Conservation (phyloP, 2,888 invertebrate genomes). For the Cerastis rubricosa region DNA sequence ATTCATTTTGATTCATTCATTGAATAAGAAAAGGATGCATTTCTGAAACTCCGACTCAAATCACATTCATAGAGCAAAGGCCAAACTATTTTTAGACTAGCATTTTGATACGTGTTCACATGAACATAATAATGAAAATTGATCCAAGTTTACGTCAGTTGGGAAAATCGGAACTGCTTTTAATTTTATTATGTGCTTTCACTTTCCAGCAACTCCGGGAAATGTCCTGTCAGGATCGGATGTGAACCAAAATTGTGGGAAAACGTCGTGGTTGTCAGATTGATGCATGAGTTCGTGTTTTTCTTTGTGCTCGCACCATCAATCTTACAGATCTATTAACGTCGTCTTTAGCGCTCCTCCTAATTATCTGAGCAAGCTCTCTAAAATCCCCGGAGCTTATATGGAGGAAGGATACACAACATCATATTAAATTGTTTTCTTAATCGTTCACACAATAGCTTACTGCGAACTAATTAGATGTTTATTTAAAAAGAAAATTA, state of each 20-base stretch:
- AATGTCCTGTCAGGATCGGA: constrained; percentile 61
- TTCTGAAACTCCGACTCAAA: not conserved
- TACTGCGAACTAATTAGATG: constrained; percentile 46
- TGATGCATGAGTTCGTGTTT: constrained; percentile 85
- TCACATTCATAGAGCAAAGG: constrained; percentile 5
- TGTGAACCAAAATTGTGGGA: constrained; percentile 64
- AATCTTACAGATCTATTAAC: constrained; percentile 86
- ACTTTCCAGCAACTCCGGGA: constrained; percentile 31
- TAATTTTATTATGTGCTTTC: constrained; percentile 38
- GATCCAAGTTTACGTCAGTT: constrained; percentile 24
- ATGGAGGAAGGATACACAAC: constrained; percentile 69
- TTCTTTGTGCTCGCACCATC: constrained; percentile 83
- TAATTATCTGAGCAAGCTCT: constrained; percentile 83
- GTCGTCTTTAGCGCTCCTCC: constrained; percentile 83
- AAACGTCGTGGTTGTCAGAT: constrained; percentile 79
- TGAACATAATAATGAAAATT: constrained; percentile 34
- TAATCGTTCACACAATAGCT: constrained; percentile 53
- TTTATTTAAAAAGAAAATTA: constrained; percentile 9
- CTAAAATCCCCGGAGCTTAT: constrained; percentile 73
- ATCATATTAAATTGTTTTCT: constrained; percentile 69
- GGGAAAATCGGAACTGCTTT: constrained; percentile 19
- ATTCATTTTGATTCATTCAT: not conserved
- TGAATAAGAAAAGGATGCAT: not conserved
- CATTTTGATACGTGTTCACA: constrained; percentile 8
- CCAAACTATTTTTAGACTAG: constrained; percentile 11